These are phyloP conservation scores for Prionailurus bengalensis DNA, from an alignment of 2,113 vertebrate genomes.

Conservation along the genomic window DNA sequence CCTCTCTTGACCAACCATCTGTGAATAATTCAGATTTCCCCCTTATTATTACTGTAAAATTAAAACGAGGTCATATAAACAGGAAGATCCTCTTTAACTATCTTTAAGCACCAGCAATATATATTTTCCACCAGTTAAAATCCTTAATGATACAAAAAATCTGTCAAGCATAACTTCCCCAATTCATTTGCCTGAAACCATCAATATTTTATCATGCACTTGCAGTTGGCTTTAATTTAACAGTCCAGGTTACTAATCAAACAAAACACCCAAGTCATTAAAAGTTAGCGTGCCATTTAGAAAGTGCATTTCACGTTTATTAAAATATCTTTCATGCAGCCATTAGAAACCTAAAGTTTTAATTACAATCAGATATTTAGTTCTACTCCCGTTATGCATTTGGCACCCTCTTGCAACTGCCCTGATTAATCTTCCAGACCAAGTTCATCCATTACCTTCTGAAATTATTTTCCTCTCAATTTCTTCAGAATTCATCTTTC, in stretches of 20 bases:
- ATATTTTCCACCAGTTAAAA: slow-evolving; percentile 93
- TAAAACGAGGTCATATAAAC: slow-evolving; percentile 91
- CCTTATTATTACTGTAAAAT: slow-evolving; percentile 91
- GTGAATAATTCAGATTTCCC: slow-evolving; percentile 91
- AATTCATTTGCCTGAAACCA: slow-evolving; percentile 93
- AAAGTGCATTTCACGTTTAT: slow-evolving; percentile 94
- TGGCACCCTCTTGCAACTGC: slow-evolving; percentile 87
- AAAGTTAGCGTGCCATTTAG: slow-evolving; percentile 93
- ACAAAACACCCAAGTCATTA: slow-evolving; percentile 94
- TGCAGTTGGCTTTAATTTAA: slow-evolving; percentile 94
- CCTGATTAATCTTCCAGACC: slow-evolving; percentile 92
- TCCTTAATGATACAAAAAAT: slow-evolving; percentile 92
- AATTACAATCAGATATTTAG: slow-evolving; percentile 94
- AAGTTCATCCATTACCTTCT: slow-evolving; percentile 91
- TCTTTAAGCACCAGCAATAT: slow-evolving; percentile 93
- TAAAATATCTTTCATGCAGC: slow-evolving; percentile 93
- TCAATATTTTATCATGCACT: slow-evolving; percentile 93
- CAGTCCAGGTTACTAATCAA: slow-evolving; percentile 94
- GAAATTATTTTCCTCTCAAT: slow-evolving; percentile 92
- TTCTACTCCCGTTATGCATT: slow-evolving; percentile 90
- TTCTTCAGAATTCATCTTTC: slow-evolving; percentile 90
- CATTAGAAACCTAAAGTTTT: slow-evolving; percentile 93
- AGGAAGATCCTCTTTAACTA: slow-evolving; percentile 91
- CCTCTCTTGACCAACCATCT: slow-evolving; percentile 92
- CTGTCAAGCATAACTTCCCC: slow-evolving; percentile 92